Evolutionary conservation across 2,113 vertebrate genomes (phyloP).

Genomic region (Xiphophorus hellerii): DNA sequence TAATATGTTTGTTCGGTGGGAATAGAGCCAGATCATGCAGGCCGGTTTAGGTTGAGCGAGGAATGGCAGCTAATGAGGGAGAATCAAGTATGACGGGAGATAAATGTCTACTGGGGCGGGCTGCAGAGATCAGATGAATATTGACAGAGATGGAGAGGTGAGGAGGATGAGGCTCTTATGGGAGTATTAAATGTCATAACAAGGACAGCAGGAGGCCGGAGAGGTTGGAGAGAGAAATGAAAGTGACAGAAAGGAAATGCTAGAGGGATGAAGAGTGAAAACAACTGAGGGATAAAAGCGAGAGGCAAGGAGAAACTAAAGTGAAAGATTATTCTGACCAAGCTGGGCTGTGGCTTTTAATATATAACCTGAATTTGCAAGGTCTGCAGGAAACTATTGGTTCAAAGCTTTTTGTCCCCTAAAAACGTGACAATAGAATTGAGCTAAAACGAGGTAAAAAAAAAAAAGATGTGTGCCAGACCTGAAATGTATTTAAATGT

Average conservation of each 20-base stretch:
- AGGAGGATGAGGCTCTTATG: slow-evolving; percentile 19
- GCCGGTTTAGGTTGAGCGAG: neutral
- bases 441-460: no score
- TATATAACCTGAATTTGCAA: no score
- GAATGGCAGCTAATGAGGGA: slow-evolving; percentile 6
- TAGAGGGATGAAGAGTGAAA: slow-evolving; percentile 8
- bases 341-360: no score
- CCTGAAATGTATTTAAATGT: no score
- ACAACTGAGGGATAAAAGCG: no score
- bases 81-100: slow-evolving; percentile 20
- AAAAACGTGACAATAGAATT: no score
- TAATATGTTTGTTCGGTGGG: neutral
- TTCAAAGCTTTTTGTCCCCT: no score
- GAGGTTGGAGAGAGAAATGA: slow-evolving; percentile 16
- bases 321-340: no score
- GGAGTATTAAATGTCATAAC: slow-evolving; percentile 45
- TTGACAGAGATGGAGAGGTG: slow-evolving; percentile 37
- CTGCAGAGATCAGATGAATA: slow-evolving; percentile 32
- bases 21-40: slow-evolving; percentile 3
- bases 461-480: no score
- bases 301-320: no score
- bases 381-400: no score
- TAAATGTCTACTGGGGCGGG: slow-evolving; percentile 18
- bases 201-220: slow-evolving; percentile 25
- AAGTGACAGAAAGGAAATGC: slow-evolving; percentile 2